Conservation (phyloP, 2,888 invertebrate genomes). For the Drosophila bunnanda region DNA sequence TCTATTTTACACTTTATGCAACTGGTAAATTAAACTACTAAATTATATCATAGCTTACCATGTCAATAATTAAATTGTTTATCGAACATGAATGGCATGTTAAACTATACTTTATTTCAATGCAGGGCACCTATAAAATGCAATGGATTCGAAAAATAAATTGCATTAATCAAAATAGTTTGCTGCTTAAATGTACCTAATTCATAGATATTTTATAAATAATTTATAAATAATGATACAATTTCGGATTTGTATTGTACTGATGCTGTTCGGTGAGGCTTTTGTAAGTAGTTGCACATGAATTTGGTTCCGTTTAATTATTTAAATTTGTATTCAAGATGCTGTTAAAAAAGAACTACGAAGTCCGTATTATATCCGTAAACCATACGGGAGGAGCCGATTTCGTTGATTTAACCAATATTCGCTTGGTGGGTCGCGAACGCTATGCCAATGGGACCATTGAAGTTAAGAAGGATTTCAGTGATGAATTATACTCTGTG, state of each 20-base stretch:
- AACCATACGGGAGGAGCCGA: neutral
- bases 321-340: neutral
- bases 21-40: too few relatives aligned
- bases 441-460: slow-evolving; percentile 6
- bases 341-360: neutral
- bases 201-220: neutral
- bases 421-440: slow-evolving; percentile 11
- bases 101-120: neutral
- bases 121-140: neutral
- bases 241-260: neutral
- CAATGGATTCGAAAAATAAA: neutral
- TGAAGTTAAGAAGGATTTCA: neutral
- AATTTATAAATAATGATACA: slow-evolving; percentile 2
- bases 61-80: neutral
- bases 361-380: neutral
- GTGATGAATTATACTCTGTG: neutral
- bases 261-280: neutral
- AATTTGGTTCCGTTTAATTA: neutral
- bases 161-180: neutral
- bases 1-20: neutral
- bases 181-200: neutral
- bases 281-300: neutral
- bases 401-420: neutral
- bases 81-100: neutral
- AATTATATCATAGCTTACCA: neutral